Evolutionary conservation across 2,113 vertebrate genomes (phyloP), one percentile per base, ranked within the genome.

Genomic region (Thunnus thynnus): DNA sequence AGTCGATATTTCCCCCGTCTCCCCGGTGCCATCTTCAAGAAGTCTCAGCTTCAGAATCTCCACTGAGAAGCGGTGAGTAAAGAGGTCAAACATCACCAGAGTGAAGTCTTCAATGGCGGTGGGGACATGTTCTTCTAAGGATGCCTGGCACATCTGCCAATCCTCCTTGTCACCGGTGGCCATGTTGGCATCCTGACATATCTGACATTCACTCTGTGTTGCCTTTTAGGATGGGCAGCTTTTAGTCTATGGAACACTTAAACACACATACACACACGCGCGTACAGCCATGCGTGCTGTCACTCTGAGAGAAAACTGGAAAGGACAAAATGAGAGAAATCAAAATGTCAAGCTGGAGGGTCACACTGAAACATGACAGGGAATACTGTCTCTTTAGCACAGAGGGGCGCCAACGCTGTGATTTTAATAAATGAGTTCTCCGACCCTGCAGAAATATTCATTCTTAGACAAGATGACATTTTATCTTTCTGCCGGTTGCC

Each of bases 321-420:
- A 90, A 90, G 84, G 80, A 92, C 86, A 86, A 83, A 89, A 83
- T 83, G 85, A 84, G 70, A 50, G 47, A 80, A 83, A 86, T 90
- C 80, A 78, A 92, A 92, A 92, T 90, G 89, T 88, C 86, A 90
- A 58, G 73, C 73, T 76, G 72, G 63, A 79, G 87, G 89, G 84
- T 89, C 85, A 88, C 36, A 41, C 74, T 78, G 80, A 70, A 85
- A 88, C 89, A 83, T 88, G 85, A 84, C 72, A 81, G 77, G 32
- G 52, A 86, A 86, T 85, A 72, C 74, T 85, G 69, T 82, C 76
- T 81, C 75, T 54, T 82, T 81, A 79, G 73, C 79, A n/a, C 62
- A 50, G 20, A 61, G 70, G 64, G 22, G 50, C 14, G 11, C 30
- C 5, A 2, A 68, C 47, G 2, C 80, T 14, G 0, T 52, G 25